Conservation (phyloP, 1,140 invertebrate genomes). For the silkworm (Bombyx mori) region ASM3026992v2 NC_085124.1:5547001-5547500, state of each 20-base stretch:
- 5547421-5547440: slow-evolving; percentile 69
- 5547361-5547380: slow-evolving; percentile 65
- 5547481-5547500: too few species aligned
- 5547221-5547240: slow-evolving; percentile 19
- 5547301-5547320: slow-evolving; percentile 51
- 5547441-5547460: slow-evolving; percentile 41
- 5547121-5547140: too few species aligned
- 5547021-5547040: too few species aligned
- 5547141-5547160: neutral
- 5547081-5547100: too few species aligned
- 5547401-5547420: slow-evolving; percentile 58
- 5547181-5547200: neutral
- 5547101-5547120: too few species aligned
- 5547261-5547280: slow-evolving; percentile 59
- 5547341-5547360: slow-evolving; percentile 65
- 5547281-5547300: slow-evolving; percentile 38
- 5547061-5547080: too few species aligned
- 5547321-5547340: slow-evolving; percentile 54
- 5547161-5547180: neutral
- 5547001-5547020: too few species aligned
- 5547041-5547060: too few species aligned
- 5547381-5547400: slow-evolving; percentile 34
- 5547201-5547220: slow-evolving; percentile 1
- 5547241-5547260: slow-evolving; percentile 64
- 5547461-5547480: neutral